Evolutionary conservation across 1,140 invertebrate species (phyloP).

Genomic region (Antheraea pernyi): DNA sequence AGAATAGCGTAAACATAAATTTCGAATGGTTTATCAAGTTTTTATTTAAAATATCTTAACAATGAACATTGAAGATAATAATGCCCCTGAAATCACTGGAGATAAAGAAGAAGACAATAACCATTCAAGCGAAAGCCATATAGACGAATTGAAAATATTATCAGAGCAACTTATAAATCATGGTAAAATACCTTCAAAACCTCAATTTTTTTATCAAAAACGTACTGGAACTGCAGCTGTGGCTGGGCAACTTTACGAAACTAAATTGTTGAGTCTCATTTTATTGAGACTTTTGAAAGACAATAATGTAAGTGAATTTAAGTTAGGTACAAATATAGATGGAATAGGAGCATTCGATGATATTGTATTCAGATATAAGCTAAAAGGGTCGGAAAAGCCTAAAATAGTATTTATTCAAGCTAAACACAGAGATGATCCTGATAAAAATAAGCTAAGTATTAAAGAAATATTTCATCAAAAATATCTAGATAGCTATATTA

Average conservation of each 20-base stretch:
- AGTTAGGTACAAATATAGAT: constrained; percentile 18
- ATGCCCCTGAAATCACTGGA: background rate
- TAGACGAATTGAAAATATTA: background rate
- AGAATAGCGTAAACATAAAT: too few relatives aligned
- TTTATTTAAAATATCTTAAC: background rate
- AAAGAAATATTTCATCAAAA: constrained; percentile 11
- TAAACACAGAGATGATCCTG: constrained; percentile 16
- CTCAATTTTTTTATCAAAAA: constrained; percentile 3
- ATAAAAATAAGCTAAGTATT: constrained; percentile 11
- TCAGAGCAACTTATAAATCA: background rate
- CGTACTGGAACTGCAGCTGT: constrained; percentile 12
- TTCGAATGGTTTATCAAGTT: background rate
- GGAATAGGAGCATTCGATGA: constrained; percentile 15
- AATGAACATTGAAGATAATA: background rate
- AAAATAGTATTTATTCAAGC: constrained; percentile 20
- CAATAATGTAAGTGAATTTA: constrained; percentile 14
- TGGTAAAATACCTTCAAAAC: background rate
- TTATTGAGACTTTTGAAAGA: constrained; percentile 7
- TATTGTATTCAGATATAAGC: constrained; percentile 11
- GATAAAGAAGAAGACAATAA: background rate
- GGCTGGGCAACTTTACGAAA: constrained; percentile 18
- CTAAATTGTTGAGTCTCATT: constrained; percentile 18
- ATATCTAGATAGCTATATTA: constrained; percentile 19
- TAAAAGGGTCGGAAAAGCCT: constrained; percentile 3
- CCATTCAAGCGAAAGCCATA: background rate